Base-by-base conservation (phyloP, 1,140 invertebrate genomes). In the Teleopsis dalmanni region DNA sequence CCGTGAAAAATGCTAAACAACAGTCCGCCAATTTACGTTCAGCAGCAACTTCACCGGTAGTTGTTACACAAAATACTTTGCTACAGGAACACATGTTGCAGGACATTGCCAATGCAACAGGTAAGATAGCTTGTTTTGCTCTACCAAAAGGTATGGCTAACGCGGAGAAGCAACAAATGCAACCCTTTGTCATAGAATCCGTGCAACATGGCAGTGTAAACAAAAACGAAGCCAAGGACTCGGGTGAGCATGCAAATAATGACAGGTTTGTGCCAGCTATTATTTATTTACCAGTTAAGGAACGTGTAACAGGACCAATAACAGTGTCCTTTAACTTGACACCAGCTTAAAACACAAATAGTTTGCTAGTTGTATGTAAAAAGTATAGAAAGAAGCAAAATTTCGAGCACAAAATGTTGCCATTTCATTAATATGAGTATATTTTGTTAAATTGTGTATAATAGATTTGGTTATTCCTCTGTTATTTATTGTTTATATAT, bases 311-410 rank as follows among this genome's bases (percentile, higher is more conserved):
- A 57, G 81, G 83, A 60, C 80, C 83, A 48, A 77, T 92, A 56
- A 90, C 88, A 48, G 83, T 91, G 46, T 91, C 90, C 64, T 93
- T 95, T 70, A 91, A 83, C 57, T 82, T 96, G 43, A 94, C 87
- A 60, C 91, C 91, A 51, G 87, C 90, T 74, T 92, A 82, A 64
- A 19, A n/a, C 18, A 11, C 18, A n/a, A 3, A 45, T 7, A 23
- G 13, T 11, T 37, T 10, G 21, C 16, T 16, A 18, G 8, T 25
- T 4, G 40, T 7, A 16, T 14, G 23, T 42, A 42, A 18, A 26
- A n/a, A 25, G n/a, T 27, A 13, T 29, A 11, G 27, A 11, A 19
- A 8, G 26, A 21, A 5, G 4, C 27, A n/a, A n/a, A n/a, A n/a
- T n/a, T n/a, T 43, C 31, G 27, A 18, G 14, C 18, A n/a, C n/a